Evolutionary conservation across 2,797 vertebrate genomes (phyloP).

Genomic region (Tangara arthus): DNA sequence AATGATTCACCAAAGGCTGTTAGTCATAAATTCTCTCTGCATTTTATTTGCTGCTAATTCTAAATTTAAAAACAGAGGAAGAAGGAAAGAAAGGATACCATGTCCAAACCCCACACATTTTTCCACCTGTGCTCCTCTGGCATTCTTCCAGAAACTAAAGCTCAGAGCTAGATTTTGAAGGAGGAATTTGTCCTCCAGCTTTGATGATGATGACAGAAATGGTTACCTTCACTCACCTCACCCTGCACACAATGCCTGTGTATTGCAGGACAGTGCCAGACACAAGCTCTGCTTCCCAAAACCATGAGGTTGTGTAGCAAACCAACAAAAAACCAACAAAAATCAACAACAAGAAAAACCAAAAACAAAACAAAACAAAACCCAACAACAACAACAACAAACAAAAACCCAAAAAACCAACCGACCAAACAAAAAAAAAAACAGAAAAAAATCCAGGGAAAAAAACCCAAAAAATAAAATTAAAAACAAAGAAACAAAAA

Average conservation of each 20-base stretch:
- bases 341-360: too few species aligned
- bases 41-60: not conserved
- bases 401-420: not conserved
- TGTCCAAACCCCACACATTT: not conserved
- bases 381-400: too few species aligned
- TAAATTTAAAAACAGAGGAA: not conserved
- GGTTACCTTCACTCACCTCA: not conserved
- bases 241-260: not conserved
- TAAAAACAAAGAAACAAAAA: too few species aligned
- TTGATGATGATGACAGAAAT: not conserved
- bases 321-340: too few species aligned
- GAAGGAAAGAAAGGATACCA: not conserved
- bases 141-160: not conserved
- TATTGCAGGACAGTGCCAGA: not conserved
- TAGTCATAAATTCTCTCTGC: not conserved
- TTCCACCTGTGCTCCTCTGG: not conserved
- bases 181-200: not conserved
- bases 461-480: too few species aligned
- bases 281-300: not conserved
- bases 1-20: not conserved
- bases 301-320: not conserved
- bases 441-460: too few species aligned
- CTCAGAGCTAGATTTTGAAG: not conserved
- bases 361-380: too few species aligned
- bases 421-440: too few species aligned